Evolutionary conservation across 2,797 vertebrate species (phyloP).

Genomic region (Cottoperca gobio): DNA sequence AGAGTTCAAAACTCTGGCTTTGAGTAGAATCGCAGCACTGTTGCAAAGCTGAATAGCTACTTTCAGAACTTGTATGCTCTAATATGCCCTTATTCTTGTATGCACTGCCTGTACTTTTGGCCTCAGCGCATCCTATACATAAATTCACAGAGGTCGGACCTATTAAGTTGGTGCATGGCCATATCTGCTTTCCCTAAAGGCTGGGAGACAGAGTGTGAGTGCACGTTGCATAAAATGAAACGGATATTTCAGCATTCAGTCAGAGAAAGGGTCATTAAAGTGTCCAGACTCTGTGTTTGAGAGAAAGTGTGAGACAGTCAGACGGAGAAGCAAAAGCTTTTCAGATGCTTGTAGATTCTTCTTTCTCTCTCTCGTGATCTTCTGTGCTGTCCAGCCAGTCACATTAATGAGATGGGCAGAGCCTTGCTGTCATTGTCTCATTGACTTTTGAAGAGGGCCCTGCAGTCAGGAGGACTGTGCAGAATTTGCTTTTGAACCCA

Average conservation of each 20-base stretch:
- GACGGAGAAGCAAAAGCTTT: constrained; percentile 37
- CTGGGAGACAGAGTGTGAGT: constrained; percentile 29
- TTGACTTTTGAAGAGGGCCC: constrained; percentile 57
- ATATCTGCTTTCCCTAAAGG: constrained; percentile 50
- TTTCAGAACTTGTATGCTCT: constrained; percentile 46
- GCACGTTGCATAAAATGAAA: constrained; percentile 65
- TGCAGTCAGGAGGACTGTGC: constrained; percentile 16
- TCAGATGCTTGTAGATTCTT: constrained; percentile 29
- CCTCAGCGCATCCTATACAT: constrained; percentile 63
- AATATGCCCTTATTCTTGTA: constrained; percentile 30
- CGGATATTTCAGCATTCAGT: constrained; percentile 65
- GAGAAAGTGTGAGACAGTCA: constrained; percentile 8
- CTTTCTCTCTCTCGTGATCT: constrained; percentile 33
- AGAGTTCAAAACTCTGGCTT: constrained; percentile 60
- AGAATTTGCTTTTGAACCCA: constrained; percentile 32
- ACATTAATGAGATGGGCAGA: constrained; percentile 65
- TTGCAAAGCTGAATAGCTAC: constrained; percentile 52
- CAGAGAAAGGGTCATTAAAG: constrained; percentile 62
- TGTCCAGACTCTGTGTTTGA: constrained; percentile 46
- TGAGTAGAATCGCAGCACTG: constrained; percentile 42
- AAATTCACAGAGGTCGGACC: constrained; percentile 71
- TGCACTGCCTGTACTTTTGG: constrained; percentile 37
- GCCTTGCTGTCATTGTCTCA: constrained; percentile 56
- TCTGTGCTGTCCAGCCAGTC: constrained; percentile 39
- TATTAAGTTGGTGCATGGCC: constrained; percentile 17